These are phyloP conservation scores for Oceanodroma leucorhoa DNA, from an alignment of 2,797 vertebrate genomes.

Conservation along the genomic window DNA sequence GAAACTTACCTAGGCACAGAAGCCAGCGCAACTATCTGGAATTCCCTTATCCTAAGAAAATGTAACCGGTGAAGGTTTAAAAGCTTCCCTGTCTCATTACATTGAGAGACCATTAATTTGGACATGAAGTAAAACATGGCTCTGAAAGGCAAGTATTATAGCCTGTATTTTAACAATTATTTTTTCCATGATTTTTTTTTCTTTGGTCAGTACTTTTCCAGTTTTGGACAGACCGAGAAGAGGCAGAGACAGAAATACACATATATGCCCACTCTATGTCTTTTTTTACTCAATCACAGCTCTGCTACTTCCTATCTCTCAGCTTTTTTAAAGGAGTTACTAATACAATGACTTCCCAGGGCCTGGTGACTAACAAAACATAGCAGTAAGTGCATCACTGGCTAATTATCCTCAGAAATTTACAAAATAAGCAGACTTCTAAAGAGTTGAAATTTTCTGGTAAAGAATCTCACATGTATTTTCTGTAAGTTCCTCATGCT, in stretches of 20 bases:
- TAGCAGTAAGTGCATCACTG: not conserved
- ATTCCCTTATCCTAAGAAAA: not conserved
- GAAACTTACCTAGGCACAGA: not conserved
- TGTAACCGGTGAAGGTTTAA: not conserved
- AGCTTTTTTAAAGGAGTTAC: not conserved
- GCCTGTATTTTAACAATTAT: not conserved
- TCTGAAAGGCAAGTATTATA: not conserved
- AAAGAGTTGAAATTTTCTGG: not conserved
- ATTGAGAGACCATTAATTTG: not conserved
- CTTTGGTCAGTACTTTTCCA: not conserved
- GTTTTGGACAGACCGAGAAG: not conserved
- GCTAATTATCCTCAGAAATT: not conserved
- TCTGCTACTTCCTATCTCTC: not conserved
- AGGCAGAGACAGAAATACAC: not conserved
- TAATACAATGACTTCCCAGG: not conserved
- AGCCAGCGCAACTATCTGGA: not conserved
- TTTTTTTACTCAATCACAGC: not conserved
- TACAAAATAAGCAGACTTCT: not conserved
- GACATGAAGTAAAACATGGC: not conserved
- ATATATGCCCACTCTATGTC: not conserved
- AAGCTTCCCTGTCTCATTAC: not conserved
- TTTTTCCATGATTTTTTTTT: accelerated
- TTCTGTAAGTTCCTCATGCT: not conserved
- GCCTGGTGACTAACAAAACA: not conserved
- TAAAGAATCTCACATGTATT: not conserved